Evolutionary conservation across 2,888 invertebrate genomes (phyloP).

Genomic region (Hemicrepidius hirtus): DNA sequence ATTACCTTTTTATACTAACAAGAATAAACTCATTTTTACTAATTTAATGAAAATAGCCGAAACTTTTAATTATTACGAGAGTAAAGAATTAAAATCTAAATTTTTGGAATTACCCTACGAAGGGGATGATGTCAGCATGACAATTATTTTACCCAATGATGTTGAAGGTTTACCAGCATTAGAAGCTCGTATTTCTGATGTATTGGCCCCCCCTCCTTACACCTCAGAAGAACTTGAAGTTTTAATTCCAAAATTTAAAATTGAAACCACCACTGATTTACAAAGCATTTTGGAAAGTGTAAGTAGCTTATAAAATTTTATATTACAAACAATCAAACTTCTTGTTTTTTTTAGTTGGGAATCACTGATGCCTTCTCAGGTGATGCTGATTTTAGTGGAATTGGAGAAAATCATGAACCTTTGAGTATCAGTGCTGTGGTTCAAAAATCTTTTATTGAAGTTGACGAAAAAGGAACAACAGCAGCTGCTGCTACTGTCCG

Average conservation of each 20-base stretch:
- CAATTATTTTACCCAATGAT: conserved; percentile 55
- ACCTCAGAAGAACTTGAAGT: neutral
- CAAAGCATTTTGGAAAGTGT: conserved; percentile 3
- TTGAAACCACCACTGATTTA: conserved; percentile 14
- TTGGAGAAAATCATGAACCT: no score
- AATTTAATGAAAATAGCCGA: no score
- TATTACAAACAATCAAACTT: no score
- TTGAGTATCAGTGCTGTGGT: conserved; percentile 36
- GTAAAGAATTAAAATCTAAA: conserved; percentile 60
- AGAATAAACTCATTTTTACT: conserved; percentile 48
- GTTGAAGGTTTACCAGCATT: conserved; percentile 48
- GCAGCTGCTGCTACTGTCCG: conserved; percentile 16
- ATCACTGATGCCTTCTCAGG: no score
- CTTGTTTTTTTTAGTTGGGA: no score
- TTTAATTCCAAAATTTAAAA: conserved; percentile 27
- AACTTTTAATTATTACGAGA: conserved; percentile 63
- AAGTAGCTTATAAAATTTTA: neutral
- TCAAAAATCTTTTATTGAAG: conserved; percentile 68
- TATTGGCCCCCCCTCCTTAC: conserved; percentile 41
- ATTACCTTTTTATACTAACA: conserved; percentile 57
- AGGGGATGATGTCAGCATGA: conserved; percentile 53
- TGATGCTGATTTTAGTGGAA: no score
- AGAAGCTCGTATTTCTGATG: conserved; percentile 45
- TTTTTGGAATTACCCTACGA: conserved; percentile 63
- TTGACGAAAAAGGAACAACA: conserved; percentile 66